Evolutionary conservation across 2,888 invertebrate genomes (phyloP), one percentile per base, ranked within the genome.

Genomic region (Oeneis ivallda): DNA sequence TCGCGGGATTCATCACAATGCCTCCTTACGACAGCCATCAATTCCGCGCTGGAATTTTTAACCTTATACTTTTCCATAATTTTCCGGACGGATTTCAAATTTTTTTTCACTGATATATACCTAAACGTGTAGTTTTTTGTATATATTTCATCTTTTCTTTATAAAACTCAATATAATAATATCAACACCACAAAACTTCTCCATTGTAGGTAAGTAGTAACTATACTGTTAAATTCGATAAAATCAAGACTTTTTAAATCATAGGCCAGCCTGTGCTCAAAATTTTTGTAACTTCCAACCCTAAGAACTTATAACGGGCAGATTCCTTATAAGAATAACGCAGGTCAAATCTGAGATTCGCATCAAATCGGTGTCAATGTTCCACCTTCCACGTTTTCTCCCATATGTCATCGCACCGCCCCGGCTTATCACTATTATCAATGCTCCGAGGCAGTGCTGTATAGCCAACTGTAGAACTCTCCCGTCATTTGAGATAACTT

Each of bases 361-460:
- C 81, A 82, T 85, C 85, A 81, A 81, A 89, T 89, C 80, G 85
- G 86, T 89, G 89, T 85, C 86, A 89, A 86, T 87, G 79, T 85
- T 81, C 83, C 86, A 83, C 83, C 79, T 85, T 82, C 83, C 86
- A 83, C 82, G 85, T 80, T 87, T 86, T 84, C 83, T 85, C 85
- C 81, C 81, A 84, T 86, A 86, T 85, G 86, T 86, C 86, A 85
- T 84, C 81, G 80, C 80, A 79, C 68, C 54, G 74, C 70, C 74
- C 66, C 68, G 75, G 75, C 72, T 78, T 78, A 78, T 78, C 79
- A 78, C 19, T 45, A 45, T 70, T 71, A 64, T 70, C 72, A 69
- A 64, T 73, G 75, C 72, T 75, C 71, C 63, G 70, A 74, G 76
- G 76, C 74, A 54, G 72, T 39, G 76, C 74, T 53, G 72, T 39